A percentile compares a stretch with the other conserved stretches of the same genome.
phyloP scores from a whole-genome alignment of 1,140 invertebrate species.

The Leucophenga varia region DNA sequence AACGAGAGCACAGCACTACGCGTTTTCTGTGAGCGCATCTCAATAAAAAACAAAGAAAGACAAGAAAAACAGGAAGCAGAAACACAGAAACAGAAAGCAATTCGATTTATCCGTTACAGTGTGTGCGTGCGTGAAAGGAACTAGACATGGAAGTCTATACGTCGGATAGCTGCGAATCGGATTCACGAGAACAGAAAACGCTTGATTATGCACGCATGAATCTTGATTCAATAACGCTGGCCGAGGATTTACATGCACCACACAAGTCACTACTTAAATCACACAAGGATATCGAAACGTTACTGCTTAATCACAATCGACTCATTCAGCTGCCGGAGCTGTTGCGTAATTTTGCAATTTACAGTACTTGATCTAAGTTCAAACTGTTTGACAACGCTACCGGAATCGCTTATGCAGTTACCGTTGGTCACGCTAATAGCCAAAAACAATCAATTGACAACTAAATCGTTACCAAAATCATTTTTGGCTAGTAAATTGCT shows the following conservation, averaged over 20 bases:
- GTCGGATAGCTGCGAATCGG: conserved; percentile 78
- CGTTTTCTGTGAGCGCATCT: too few relatives aligned
- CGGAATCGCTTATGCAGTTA: conserved; percentile 69
- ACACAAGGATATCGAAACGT: conserved; percentile 62
- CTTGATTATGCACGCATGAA: conserved; percentile 70
- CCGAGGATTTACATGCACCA: conserved; percentile 55
- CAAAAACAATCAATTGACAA: conserved; percentile 83
- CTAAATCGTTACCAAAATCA: conserved; percentile 82
- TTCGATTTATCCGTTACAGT: too few relatives aligned
- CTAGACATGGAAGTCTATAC: conserved; percentile 72
- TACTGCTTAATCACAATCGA: conserved; percentile 72
- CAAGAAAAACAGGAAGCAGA: too few relatives aligned
- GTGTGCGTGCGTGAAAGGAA: too few relatives aligned
- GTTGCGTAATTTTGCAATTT: conserved; percentile 69
- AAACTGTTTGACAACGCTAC: conserved; percentile 76
- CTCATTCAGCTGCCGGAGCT: conserved; percentile 60
- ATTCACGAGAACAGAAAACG: conserved; percentile 66
- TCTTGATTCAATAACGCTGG: conserved; percentile 62
- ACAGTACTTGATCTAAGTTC: conserved; percentile 82
- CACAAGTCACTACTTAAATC: conserved; percentile 62
- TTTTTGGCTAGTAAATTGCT: conserved; percentile 34
- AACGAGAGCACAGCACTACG: too few relatives aligned
- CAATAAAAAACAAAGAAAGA: too few relatives aligned
- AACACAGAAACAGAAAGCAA: too few relatives aligned
- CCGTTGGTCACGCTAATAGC: conserved; percentile 75